Evolutionary conservation across 2,797 vertebrate genomes (phyloP).

Genomic region (Anguilla pacifica): DNA sequence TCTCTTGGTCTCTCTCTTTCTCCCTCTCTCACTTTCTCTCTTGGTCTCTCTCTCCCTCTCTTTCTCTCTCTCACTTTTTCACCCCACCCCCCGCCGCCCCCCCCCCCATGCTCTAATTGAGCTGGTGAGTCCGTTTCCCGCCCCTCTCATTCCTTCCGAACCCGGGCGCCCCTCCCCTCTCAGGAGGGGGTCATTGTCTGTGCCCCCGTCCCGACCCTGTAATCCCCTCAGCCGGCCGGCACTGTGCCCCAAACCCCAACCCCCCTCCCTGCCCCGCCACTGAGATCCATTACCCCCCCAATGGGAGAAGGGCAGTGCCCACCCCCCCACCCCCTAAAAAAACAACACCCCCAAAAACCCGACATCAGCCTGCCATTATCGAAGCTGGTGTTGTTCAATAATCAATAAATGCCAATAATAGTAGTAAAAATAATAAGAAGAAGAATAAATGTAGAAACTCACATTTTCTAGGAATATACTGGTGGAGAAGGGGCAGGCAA

Average conservation of each 20-base stretch:
- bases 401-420: too few species aligned
- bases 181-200: background rate
- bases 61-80: background rate
- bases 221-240: background rate
- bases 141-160: background rate
- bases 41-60: background rate
- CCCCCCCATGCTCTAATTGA: background rate
- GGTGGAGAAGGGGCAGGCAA: too few species aligned
- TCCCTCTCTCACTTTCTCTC: too few species aligned
- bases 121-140: background rate
- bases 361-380: background rate
- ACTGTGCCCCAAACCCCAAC: background rate
- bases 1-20: too few species aligned
- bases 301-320: background rate
- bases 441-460: too few species aligned
- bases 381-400: too few species aligned
- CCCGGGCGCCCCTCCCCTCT: background rate
- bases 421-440: too few species aligned
- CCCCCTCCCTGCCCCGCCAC: too few species aligned
- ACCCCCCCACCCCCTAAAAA: background rate
- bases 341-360: background rate
- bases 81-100: too few species aligned
- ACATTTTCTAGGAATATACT: too few species aligned
- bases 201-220: background rate
- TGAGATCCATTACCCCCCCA: background rate